phyloP scores from a whole-genome alignment of 2,797 vertebrate genomes.

The Nothura maculosa region DNA sequence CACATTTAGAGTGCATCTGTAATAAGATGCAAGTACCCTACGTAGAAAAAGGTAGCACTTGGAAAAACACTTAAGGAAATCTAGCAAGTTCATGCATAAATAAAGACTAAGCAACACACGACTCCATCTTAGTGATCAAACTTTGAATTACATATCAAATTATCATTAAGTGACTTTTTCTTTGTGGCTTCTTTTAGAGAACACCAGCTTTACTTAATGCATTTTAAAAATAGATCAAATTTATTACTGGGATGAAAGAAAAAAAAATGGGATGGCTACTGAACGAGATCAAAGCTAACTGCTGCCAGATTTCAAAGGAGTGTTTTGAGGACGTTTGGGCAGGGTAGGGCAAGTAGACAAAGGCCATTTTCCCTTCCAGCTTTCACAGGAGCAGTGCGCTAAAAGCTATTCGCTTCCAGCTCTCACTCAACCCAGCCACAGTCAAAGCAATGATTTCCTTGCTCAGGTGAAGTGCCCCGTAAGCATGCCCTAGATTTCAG shows the following conservation, averaged over 20 bases:
- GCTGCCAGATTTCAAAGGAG: constrained; percentile 45
- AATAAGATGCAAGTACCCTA: background rate
- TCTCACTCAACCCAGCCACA: constrained; percentile 54
- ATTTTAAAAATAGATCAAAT: background rate
- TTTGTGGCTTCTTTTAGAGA: background rate
- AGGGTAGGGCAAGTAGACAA: constrained; percentile 51
- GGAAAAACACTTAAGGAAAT: background rate
- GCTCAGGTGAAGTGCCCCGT: constrained; percentile 63
- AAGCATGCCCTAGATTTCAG: constrained; percentile 67
- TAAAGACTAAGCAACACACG: background rate
- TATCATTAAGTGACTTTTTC: background rate
- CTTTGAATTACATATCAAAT: background rate
- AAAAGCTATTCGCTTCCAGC: constrained; percentile 67
- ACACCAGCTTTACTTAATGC: background rate
- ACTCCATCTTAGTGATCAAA: background rate
- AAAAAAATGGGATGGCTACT: background rate
- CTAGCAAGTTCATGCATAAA: background rate
- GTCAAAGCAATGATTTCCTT: constrained; percentile 70
- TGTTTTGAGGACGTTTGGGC: constrained; percentile 41
- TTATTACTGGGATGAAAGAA: background rate
- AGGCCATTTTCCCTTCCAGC: constrained; percentile 56
- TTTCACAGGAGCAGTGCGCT: constrained; percentile 74
- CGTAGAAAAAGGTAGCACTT: background rate
- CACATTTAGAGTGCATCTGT: background rate
- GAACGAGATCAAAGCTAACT: constrained; percentile 36